Conservation (phyloP, 2,888 invertebrate species). For the Nephrotoma appendiculata region DNA sequence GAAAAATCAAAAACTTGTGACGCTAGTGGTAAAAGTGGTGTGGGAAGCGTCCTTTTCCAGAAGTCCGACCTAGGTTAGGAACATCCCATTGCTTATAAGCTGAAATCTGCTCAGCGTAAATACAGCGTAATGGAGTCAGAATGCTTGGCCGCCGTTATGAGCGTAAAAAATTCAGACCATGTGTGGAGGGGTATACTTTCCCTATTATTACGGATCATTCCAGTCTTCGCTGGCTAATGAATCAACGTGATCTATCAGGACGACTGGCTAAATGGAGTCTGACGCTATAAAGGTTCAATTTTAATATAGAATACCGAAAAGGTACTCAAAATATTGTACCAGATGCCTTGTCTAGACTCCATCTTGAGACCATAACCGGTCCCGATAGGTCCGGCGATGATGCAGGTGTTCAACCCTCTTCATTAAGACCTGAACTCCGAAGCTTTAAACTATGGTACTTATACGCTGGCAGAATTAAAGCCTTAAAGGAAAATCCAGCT, state of each 20-base stretch:
- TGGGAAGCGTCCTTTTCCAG: background rate
- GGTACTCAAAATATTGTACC: background rate
- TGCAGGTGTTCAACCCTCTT: background rate
- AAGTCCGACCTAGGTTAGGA: background rate
- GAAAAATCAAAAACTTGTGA: background rate
- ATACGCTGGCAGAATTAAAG: background rate
- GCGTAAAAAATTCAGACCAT: background rate
- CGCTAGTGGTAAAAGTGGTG: background rate
- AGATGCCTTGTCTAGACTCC: background rate
- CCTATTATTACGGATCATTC: background rate
- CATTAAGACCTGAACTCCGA: background rate
- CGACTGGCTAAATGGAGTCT: no score
- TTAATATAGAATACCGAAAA: background rate
- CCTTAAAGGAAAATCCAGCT: background rate
- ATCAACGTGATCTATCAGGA: background rate
- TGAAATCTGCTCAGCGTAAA: background rate
- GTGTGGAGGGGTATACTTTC: background rate
- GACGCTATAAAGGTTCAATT: background rate
- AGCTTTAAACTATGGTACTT: background rate
- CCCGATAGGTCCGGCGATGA: background rate
- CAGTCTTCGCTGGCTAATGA: background rate
- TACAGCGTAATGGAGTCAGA: background rate
- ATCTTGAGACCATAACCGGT: background rate
- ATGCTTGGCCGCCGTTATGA: background rate
- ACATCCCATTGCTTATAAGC: background rate